Evolutionary conservation across 2,888 invertebrate species (phyloP), one percentile per base, ranked within the genome.

Genomic region (Perizoma affinitatum): DNA sequence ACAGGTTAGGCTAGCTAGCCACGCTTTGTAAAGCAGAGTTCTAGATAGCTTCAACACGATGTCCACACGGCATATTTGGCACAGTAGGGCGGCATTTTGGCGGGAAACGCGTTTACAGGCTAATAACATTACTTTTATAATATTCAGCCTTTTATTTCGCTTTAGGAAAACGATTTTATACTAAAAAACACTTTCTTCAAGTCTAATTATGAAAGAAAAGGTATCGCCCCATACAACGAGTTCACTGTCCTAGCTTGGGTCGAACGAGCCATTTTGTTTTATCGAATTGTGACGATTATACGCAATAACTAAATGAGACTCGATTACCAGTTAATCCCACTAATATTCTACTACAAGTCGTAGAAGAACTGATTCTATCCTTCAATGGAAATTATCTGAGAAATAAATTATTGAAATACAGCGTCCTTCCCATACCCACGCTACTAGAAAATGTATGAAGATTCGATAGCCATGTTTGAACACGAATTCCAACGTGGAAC

Each of bases 231-330:
- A 80, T 91, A 85, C 77, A 90, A 80, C 86, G 90, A 90, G 91
- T 90, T 90, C 92, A 90, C 85, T 90, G 91, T 86, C 88, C 90
- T 86, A 88, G 90, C 90, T 88, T 88, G 87, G 88, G 87, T 88
- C 83, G 88, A 80, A 88, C 83, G 92, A 92, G 92, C 93, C 92
- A 92, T 93, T 92, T 93, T 92, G 92, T 93, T 93, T 93, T 93
- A 87, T 88, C 90, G 81, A 83, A 84, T 90, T 90, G 85, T 86
- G 88, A 84, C 78, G 86, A 91, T 90, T 91, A 90, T 92, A 92
- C 90, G 92, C 91, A 91, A 80, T 91, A 86, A 83, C 86, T 83
- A 73, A 75, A 82, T 78, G 82, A 86, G 88, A 85, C 91, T 80
- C 79, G 76, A 86, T 88, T 88, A 84, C 86, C 73, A 88, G 84